Evolutionary conservation across 1,140 invertebrate genomes (phyloP).

Genomic region (Sarcophaga peregrina): DNA sequence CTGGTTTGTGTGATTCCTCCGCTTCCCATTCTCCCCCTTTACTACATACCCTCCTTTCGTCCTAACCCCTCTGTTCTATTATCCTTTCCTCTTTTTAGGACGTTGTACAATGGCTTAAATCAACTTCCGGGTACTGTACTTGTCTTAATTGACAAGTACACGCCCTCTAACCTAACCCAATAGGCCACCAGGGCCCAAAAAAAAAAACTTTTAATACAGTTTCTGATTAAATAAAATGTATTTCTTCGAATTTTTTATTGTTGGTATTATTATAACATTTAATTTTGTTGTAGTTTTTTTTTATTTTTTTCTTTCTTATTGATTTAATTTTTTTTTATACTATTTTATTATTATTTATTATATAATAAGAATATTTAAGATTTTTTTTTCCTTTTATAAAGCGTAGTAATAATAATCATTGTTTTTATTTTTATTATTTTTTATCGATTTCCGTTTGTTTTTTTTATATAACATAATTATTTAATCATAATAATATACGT

Average conservation of each 20-base stretch:
- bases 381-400: constrained; percentile 38
- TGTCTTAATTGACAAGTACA: no score
- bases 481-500: constrained; percentile 28
- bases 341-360: constrained; percentile 6
- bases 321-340: constrained; percentile 30
- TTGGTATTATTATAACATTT: constrained; percentile 32
- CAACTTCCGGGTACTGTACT: no score
- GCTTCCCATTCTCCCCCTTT: no score
- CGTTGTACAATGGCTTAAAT: no score
- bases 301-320: constrained; percentile 17
- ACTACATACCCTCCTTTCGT: no score
- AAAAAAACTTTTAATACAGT: no score
- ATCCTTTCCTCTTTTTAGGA: no score
- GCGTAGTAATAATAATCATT: constrained; percentile 31
- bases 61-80: no score
- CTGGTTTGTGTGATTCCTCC: no score
- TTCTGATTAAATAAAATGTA: not conserved
- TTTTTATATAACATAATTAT: constrained; percentile 44
- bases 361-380: not conserved
- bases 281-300: constrained; percentile 26
- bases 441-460: constrained; percentile 17
- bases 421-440: constrained; percentile 27
- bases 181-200: no score
- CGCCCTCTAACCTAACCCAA: no score
- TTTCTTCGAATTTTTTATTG: not conserved